These are phyloP conservation scores for Halichoerus grypus DNA, from an alignment of 2,113 vertebrate genomes.

Conservation along the genomic window DNA sequence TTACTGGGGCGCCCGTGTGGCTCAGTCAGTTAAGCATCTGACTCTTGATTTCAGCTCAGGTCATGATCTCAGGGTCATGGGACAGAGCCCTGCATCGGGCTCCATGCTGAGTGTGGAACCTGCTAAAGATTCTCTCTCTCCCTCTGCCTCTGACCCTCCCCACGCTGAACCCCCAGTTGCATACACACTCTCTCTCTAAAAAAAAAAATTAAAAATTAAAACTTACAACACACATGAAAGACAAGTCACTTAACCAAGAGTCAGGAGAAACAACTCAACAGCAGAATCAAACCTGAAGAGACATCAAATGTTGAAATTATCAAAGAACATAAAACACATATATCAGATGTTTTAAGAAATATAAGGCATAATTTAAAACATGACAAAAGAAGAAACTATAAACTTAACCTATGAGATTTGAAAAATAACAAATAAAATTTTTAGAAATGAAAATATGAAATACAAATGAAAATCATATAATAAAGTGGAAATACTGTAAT, in stretches of 20 bases:
- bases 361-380: slow-evolving; percentile 9
- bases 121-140: not conserved
- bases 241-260: not conserved
- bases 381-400: not conserved
- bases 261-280: not conserved
- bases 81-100: not conserved
- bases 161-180: not conserved
- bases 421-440: not conserved
- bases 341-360: not conserved
- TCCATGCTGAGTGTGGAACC: not conserved
- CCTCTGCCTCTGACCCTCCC: not conserved
- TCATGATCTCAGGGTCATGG: not conserved
- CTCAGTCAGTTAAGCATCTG: not conserved
- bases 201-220: not conserved
- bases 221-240: not conserved
- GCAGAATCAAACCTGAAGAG: slow-evolving; percentile 1
- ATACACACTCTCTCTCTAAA: not conserved
- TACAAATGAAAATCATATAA: not conserved
- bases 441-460: not conserved
- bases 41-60: not conserved
- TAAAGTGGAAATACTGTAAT: not conserved
- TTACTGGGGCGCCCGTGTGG: not conserved
- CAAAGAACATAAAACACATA: not conserved
- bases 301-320: not conserved
- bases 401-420: not conserved